Percentiles rank a stretch among this genome's conserved stretches.
Conservation (phyloP, 2,113 vertebrate genomes). For the Xiphophorus couchianus region DNA sequence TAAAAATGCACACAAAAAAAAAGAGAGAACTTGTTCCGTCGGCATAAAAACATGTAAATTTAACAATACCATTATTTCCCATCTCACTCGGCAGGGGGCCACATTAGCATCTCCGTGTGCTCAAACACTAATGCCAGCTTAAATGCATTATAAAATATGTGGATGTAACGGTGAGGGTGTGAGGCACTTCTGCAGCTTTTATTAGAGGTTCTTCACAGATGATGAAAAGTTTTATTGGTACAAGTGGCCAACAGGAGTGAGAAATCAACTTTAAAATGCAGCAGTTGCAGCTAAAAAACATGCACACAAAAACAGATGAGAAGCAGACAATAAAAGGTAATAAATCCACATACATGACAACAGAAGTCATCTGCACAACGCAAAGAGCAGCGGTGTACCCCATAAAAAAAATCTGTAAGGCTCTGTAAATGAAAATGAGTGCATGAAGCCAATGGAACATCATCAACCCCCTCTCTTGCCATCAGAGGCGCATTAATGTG, state of each 20-base stretch:
- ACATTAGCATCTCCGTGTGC: conserved; percentile 34
- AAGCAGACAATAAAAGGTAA: too few relatives aligned
- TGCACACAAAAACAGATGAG: background rate
- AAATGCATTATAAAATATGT: conserved; percentile 13
- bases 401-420: background rate
- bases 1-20: background rate
- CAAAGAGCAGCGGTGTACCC: background rate
- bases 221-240: background rate
- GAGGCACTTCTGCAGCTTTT: background rate
- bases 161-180: conserved; percentile 1
- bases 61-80: conserved; percentile 32
- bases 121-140: conserved; percentile 1
- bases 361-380: background rate
- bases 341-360: background rate
- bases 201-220: background rate
- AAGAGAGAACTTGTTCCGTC: background rate
- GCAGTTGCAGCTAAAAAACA: background rate
- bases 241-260: background rate
- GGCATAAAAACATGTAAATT: conserved; percentile 5
- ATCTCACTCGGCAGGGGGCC: conserved; percentile 22
- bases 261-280: background rate
- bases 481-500: background rate
- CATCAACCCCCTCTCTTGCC: background rate
- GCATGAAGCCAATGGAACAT: background rate
- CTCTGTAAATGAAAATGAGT: background rate